Percentiles rank a stretch among this genome's conserved stretches.
phyloP scores from a whole-genome alignment of 2,113 vertebrate genomes.

The Nipponia nippon region DNA sequence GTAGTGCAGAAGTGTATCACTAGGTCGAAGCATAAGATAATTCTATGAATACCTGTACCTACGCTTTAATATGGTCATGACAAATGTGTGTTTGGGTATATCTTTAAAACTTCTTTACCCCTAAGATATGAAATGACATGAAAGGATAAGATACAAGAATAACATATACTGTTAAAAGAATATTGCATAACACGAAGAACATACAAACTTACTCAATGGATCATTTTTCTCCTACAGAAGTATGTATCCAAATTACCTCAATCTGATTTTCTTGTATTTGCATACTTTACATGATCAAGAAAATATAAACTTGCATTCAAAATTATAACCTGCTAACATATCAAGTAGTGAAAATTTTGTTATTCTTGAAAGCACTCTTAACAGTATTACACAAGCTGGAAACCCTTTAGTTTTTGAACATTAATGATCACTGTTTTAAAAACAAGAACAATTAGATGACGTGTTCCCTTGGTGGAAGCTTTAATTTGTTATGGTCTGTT shows the following conservation, averaged over 20 bases:
- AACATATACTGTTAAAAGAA: constrained; percentile 16
- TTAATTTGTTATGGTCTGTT: constrained; percentile 61
- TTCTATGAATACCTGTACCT: background rate
- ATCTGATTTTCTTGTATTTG: background rate
- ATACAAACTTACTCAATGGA: background rate
- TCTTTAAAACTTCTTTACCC: background rate
- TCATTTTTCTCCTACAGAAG: background rate
- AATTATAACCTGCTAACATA: background rate
- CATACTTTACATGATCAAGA: background rate
- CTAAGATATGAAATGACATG: background rate
- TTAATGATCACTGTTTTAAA: constrained; percentile 46
- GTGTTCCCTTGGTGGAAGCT: constrained; percentile 63
- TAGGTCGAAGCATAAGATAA: background rate
- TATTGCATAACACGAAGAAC: background rate
- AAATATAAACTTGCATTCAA: background rate
- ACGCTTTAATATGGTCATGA: background rate
- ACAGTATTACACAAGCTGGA: background rate
- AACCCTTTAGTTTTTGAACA: constrained; percentile 15
- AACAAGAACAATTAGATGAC: background rate
- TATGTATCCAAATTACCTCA: background rate
- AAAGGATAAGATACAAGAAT: background rate
- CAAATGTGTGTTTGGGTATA: background rate
- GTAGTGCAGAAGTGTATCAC: background rate
- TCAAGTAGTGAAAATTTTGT: background rate
- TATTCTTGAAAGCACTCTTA: background rate